Evolutionary conservation across 1,140 invertebrate species (phyloP), one percentile per base, ranked within the genome.

Genomic region (Octopus sinensis): DNA sequence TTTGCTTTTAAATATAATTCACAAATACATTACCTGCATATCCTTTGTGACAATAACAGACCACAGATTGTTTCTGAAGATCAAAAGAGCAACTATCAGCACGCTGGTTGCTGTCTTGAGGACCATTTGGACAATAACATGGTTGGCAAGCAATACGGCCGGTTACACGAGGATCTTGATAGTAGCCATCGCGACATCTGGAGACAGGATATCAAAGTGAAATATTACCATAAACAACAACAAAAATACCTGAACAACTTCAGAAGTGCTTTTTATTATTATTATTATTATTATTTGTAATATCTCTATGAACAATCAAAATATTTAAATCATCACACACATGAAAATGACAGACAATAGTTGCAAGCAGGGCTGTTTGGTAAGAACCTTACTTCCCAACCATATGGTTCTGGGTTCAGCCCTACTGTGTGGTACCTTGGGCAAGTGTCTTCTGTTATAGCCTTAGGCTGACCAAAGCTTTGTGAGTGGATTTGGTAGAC

Each of bases 61-160:
- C 92, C 76, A 99, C 96, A 89, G 97, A 95, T 87, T 97, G 95
- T n/a, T 95, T 95, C 54, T 93, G 89, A 0, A 94, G 92, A 89
- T 98, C 96, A 84, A 99, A 90, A 52, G 94, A 93, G 91, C 98
- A 99, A 30, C 94, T 93, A 81, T 95, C 93, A 0, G 97, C 98
- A 91, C 97, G 97, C 4, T 96, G 95, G 86, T 96, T 94, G 5
- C 94, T 94, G 77, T 94, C 95, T 53, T 94, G 93, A 5, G 93
- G 90, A 1, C 95, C 95, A 76, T 96, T 94, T 76, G 98, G 98
- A 91, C 98, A 99, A 82, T 96, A 96, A 91, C 98, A 99, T 52
- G 96, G 92, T 85, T 96, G 92, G 90, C 98, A 99, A 12, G 96
- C 94, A 83, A 98, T 97, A 87, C 96, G 95, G 23, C 94, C 92